These are phyloP conservation scores for Sarcophaga bullata DNA, from an alignment of 1,140 invertebrate species.

Conservation along the genomic window DNA sequence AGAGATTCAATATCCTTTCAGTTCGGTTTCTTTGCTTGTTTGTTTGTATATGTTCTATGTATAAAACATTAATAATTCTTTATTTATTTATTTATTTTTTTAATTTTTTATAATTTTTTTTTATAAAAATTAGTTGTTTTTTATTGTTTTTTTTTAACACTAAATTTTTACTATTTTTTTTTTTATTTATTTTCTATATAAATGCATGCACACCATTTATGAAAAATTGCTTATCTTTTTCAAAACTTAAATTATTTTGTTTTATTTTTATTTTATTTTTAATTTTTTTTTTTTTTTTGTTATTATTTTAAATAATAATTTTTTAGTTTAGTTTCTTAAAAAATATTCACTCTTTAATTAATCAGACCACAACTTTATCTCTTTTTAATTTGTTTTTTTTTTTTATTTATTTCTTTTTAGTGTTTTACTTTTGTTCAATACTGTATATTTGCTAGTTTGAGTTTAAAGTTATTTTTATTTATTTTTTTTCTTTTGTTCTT, in stretches of 20 bases:
- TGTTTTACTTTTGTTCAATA: conserved; percentile 30
- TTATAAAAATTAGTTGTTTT: conserved; percentile 28
- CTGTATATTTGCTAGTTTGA: conserved; percentile 33
- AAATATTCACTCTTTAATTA: conserved; percentile 36
- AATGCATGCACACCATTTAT: conserved; percentile 38
- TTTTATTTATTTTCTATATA: conserved; percentile 12
- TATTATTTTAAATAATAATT: not conserved
- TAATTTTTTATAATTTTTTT: conserved; percentile 15
- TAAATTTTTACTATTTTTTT: conserved; percentile 2
- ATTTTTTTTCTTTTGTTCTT: no score
- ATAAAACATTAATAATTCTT: conserved; percentile 30
- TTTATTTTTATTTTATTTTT: conserved; percentile 14
- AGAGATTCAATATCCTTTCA: not conserved
- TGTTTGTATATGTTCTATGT: conserved; percentile 1
- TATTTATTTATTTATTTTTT: not conserved
- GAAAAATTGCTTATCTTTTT: conserved; percentile 40
- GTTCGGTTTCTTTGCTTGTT: not conserved
- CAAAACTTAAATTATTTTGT: not conserved
- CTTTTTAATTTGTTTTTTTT: no score
- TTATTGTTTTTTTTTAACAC: conserved; percentile 7
- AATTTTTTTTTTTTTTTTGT: not conserved
- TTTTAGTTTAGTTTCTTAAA: conserved; percentile 19
- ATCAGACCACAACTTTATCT: conserved; percentile 37
- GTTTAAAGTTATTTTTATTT: conserved; percentile 15
- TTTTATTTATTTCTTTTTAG: not conserved